phyloP scores from a whole-genome alignment of 2,888 invertebrate species.

The Lacanobia wlatinum region DNA sequence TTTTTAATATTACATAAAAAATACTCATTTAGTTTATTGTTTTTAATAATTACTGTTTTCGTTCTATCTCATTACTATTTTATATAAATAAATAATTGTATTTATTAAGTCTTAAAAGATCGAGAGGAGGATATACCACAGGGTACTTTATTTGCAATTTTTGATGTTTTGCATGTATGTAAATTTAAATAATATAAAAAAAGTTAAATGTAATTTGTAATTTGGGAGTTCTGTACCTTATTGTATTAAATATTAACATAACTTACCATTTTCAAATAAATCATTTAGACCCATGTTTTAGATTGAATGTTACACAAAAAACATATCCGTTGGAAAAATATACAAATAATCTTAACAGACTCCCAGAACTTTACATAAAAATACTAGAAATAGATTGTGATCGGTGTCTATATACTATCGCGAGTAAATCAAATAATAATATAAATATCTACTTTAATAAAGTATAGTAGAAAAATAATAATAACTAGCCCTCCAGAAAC shows the following conservation, averaged over 20 bases:
- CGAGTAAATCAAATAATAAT: constrained; percentile 18
- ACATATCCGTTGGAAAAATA: constrained; percentile 3
- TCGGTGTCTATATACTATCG: constrained; percentile 60
- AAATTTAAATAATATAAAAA: not conserved
- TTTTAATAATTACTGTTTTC: constrained; percentile 12
- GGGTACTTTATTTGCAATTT: constrained; percentile 67
- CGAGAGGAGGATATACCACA: constrained; percentile 57
- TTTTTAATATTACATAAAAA: constrained; percentile 15
- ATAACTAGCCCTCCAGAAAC: constrained; percentile 51
- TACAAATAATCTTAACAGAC: constrained; percentile 18
- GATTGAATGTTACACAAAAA: not conserved
- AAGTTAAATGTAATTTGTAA: not conserved
- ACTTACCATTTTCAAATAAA: not conserved
- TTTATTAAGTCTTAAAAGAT: constrained; percentile 25
- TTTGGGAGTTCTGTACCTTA: constrained; percentile 21
- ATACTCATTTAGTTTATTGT: constrained; percentile 54
- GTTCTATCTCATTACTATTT: constrained; percentile 43
- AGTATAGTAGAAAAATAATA: constrained; percentile 8
- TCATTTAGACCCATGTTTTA: not conserved
- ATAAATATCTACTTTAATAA: constrained; percentile 2
- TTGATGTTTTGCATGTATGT: constrained; percentile 37
- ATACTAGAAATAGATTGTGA: constrained; percentile 44
- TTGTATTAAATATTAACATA: not conserved
- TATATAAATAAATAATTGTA: constrained; percentile 5
- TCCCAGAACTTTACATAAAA: constrained; percentile 21